These are phyloP conservation scores for Acinonyx jubatus DNA, from an alignment of 2,113 vertebrate species.

Conservation along the genomic window DNA sequence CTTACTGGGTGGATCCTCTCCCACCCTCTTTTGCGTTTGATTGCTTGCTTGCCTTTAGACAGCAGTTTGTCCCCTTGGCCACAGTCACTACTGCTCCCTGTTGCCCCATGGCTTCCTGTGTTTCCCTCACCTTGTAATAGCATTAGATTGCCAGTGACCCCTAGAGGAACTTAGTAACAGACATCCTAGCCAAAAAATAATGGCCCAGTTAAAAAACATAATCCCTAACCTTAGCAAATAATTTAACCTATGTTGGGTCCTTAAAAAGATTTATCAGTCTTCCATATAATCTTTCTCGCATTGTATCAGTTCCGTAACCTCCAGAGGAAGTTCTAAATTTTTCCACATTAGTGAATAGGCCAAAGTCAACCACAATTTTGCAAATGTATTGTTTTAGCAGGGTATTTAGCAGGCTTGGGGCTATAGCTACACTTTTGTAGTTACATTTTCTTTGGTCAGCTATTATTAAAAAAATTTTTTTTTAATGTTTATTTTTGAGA, in stretches of 20 bases:
- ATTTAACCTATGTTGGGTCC: slow-evolving; percentile 1
- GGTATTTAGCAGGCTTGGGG: not conserved
- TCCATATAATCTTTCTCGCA: not conserved
- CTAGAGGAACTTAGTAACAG: not conserved
- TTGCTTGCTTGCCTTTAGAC: not conserved
- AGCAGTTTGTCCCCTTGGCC: not conserved
- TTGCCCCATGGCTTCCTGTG: not conserved
- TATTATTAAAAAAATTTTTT: too few species aligned
- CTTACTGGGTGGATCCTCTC: not conserved
- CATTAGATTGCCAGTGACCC: not conserved
- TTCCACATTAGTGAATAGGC: not conserved
- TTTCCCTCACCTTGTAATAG: not conserved
- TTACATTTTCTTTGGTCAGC: not conserved
- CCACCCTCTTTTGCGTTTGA: not conserved
- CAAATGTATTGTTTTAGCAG: slow-evolving; percentile 17
- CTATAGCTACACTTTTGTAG: not conserved
- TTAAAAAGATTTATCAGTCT: not conserved
- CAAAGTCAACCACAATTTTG: not conserved
- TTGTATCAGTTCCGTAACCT: not conserved
- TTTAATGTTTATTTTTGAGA: not conserved
- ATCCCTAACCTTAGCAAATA: not conserved
- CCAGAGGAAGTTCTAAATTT: not conserved
- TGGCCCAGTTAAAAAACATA: not conserved
- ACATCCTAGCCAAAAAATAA: not conserved
- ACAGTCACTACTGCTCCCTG: not conserved